Evolutionary conservation across 2,888 invertebrate genomes (phyloP), one percentile per base, ranked within the genome.

Genomic region (Plemyria rubiginata): DNA sequence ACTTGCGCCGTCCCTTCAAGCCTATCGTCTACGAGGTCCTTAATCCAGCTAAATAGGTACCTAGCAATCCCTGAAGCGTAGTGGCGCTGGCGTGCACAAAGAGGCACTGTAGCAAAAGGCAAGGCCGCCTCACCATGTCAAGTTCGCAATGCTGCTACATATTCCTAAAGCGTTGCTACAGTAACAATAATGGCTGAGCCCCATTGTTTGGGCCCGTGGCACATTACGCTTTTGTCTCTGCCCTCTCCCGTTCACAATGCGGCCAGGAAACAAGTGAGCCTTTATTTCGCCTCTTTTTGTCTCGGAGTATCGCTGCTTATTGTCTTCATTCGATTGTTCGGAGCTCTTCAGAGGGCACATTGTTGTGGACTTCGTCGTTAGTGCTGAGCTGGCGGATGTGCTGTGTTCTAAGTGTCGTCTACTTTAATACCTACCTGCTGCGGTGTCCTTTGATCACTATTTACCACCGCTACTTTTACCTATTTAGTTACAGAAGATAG

Each of bases 271-370:
- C 93, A 93, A 93, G 92, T 92, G 93, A 93, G 92, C 93, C 93
- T 93, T 93, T 93, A 93, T 93, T 93, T 92, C 92, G 92, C 91
- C 90, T 92, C 93, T 93, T 93, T 93, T 93, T 93, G 93, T 93
- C 93, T 93, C 92, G 89, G 92, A 93, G 93, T 93, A 93, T 93
- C 93, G 93, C 91, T 92, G 92, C 91, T 93, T 93, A 93, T 93
- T 93, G 93, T 93, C 93, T 93, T 92, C 93, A 93, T 93, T 93
- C 93, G 93, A 93, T 93, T 93, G 93, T 93, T 93, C 93, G 90
- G 87, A 85, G 89, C 92, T 92, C 92, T 91, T 91, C 91, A 89
- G 87, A 91, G 90, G 91, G 92, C 88, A 90, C 90, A 92, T 92
- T 92, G 92, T 92, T 92, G 90, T 89, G 88, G 90, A 89, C 85